Percentiles rank a stretch among this genome's conserved stretches.
Evolutionary conservation across 2,113 vertebrate genomes (phyloP).

Genomic region (Falcunculus frontatus): DNA sequence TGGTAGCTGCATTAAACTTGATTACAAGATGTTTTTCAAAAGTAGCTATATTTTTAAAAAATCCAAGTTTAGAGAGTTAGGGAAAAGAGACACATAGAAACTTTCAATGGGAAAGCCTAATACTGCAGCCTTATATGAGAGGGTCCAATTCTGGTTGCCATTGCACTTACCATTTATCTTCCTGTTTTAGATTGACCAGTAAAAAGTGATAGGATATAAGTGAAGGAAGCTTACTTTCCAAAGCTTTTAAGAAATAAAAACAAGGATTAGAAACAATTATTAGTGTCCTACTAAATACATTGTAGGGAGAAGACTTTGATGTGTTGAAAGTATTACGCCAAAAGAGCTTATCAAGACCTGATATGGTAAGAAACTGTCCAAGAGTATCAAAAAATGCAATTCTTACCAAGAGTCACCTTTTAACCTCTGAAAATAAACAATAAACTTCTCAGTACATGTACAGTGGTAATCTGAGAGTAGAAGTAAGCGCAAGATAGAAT

Average conservation of each 20-base stretch:
- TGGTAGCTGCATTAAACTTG: neutral
- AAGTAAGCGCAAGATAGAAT: neutral
- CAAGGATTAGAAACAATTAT: slow-evolving; percentile 41
- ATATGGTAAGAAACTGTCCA: neutral
- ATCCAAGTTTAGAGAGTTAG: neutral
- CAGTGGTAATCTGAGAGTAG: neutral
- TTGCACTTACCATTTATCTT: slow-evolving; percentile 68
- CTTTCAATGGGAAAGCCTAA: neutral
- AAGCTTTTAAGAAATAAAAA: slow-evolving; percentile 65
- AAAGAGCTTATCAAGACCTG: neutral
- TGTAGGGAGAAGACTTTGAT: neutral
- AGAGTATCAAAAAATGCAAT: neutral
- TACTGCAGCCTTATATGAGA: neutral
- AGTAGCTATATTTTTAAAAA: neutral
- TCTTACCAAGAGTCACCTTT: neutral
- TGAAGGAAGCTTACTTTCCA: slow-evolving; percentile 58
- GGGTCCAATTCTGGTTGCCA: neutral
- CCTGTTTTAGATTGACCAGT: slow-evolving; percentile 61
- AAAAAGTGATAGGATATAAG: slow-evolving; percentile 46
- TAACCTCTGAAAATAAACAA: neutral
- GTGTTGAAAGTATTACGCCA: neutral
- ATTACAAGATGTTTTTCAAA: neutral
- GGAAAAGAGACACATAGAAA: neutral
- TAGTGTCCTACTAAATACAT: neutral
- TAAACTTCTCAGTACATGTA: neutral